Base-by-base conservation (phyloP, 1,140 invertebrate species). In the Rhyacophila brunnea region DNA sequence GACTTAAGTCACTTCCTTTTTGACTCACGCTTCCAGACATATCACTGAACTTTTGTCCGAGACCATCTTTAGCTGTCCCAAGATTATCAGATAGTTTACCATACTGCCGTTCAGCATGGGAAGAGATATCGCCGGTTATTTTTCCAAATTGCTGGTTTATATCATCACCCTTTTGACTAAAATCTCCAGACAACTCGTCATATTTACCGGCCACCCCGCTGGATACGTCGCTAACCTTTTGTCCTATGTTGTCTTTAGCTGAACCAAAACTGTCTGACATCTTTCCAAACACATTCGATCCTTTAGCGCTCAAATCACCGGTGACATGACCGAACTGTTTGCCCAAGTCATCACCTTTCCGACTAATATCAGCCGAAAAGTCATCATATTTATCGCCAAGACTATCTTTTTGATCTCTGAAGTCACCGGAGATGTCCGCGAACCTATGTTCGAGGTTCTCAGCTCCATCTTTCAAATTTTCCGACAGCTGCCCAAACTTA, bases 21-120 rank as follows among this genome's bases (percentile, higher is more conserved):
- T 62, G 46, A 15, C 23, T 42, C 11, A 58, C 14, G n/a, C 23
- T 19, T 11, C 54, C 51, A 14, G 53, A 15, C 7, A 62, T n/a
- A 23, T 57, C 32, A 36, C 47, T 56, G 67, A 38, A 74, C 47
- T 62, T 69, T 65, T 32, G 65, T 60, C 13, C 59, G 52, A 45
- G 56, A 67, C 66, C 15, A 55, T 50, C 52, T 61, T 59, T 28
- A 28, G 23, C 23, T 28, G 9, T 9, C 23, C 9, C 23, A 28
- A 28, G 3, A 28, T 28, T 28, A 28, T 28, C 23, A 5, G 23
- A 28, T 5, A 28, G 23, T 9, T 28, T 28, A 5, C 23, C 23
- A 28, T 5, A 28, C 23, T 28, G 23, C 9, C 9, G 4, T 28
- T 28, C 23, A 9, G 4, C 23, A 5, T 28, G 23, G 3, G 23